phyloP scores from a whole-genome alignment of 2,797 vertebrate species.

The Mustela erminea region DNA sequence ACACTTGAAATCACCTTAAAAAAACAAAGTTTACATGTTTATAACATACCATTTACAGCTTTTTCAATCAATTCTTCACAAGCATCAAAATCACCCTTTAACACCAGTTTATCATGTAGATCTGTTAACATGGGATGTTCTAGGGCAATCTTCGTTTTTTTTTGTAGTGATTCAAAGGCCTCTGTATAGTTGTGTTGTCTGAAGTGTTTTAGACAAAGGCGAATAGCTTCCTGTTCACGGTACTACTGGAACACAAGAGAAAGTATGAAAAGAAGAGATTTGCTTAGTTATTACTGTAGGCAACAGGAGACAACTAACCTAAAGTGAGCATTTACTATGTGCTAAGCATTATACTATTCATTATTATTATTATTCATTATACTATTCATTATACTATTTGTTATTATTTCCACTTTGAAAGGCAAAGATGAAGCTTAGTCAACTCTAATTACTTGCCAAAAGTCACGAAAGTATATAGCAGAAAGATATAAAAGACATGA shows the following conservation, averaged over 20 bases:
- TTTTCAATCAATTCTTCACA: conserved; percentile 99
- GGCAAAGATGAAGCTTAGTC: conserved; percentile 22
- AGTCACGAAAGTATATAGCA: conserved; percentile 16
- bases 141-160: conserved; percentile 98
- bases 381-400: conserved; percentile 32
- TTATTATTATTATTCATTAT: not conserved
- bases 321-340: conserved; percentile 12
- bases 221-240: conserved; percentile 99
- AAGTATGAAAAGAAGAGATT: conserved; percentile 83
- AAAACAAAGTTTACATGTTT: conserved; percentile 45
- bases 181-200: conserved; percentile 99
- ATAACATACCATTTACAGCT: conserved; percentile 95
- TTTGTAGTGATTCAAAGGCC: conserved; percentile 99
- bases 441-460: conserved; percentile 15
- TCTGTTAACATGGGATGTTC: conserved; percentile 99
- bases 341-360: not conserved
- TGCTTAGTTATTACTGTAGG: conserved; percentile 70
- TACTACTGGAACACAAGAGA: conserved; percentile 95
- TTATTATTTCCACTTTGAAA: conserved; percentile 49
- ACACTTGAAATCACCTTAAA: not conserved
- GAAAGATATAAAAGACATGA: not conserved
- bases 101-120: conserved; percentile 96
- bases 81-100: conserved; percentile 98
- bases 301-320: conserved; percentile 24
- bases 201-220: conserved; percentile 99